These are phyloP conservation scores for Ophioninae sp. DNA, from an alignment of 2,888 invertebrate genomes.

Conservation along the genomic window DNA sequence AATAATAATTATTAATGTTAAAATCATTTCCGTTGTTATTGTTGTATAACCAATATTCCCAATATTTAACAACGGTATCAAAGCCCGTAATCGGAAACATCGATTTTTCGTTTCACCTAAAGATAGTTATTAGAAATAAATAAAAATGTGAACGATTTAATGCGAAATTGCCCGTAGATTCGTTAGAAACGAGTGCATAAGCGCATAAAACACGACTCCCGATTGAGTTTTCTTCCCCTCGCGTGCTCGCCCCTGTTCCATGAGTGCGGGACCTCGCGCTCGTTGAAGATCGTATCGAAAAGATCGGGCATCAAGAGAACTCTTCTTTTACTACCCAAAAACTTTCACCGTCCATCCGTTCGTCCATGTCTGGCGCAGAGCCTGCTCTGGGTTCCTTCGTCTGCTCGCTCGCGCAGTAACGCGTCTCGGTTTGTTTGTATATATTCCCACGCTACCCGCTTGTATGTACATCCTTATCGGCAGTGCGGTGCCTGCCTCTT, in stretches of 20 bases:
- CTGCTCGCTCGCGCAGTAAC: conserved; percentile 16
- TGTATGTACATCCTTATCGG: neutral
- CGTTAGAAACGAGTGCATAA: neutral
- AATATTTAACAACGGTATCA: neutral
- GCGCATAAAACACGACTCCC: neutral
- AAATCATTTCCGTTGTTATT: neutral
- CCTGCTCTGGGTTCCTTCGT: conserved; percentile 3
- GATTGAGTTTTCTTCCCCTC: conserved; percentile 23
- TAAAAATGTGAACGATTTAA: neutral
- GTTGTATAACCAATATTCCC: neutral
- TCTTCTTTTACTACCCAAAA: conserved; percentile 56
- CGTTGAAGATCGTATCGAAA: conserved; percentile 64
- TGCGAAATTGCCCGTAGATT: neutral
- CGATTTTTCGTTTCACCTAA: neutral
- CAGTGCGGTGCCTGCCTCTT: conserved; percentile 19
- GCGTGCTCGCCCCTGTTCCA: neutral
- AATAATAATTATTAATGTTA: too few relatives aligned
- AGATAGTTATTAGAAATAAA: neutral
- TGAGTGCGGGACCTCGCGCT: conserved; percentile 14
- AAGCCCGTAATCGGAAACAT: neutral
- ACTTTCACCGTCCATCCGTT: conserved; percentile 67
- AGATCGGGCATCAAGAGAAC: conserved; percentile 54
- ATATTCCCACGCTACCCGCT: conserved; percentile 24
- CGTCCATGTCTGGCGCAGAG: conserved; percentile 54
- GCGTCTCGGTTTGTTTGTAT: conserved; percentile 2